Evolutionary conservation across 1,140 invertebrate species (phyloP), one percentile per base, ranked within the genome.

Genomic region (Calliopsis andreniformis): DNA sequence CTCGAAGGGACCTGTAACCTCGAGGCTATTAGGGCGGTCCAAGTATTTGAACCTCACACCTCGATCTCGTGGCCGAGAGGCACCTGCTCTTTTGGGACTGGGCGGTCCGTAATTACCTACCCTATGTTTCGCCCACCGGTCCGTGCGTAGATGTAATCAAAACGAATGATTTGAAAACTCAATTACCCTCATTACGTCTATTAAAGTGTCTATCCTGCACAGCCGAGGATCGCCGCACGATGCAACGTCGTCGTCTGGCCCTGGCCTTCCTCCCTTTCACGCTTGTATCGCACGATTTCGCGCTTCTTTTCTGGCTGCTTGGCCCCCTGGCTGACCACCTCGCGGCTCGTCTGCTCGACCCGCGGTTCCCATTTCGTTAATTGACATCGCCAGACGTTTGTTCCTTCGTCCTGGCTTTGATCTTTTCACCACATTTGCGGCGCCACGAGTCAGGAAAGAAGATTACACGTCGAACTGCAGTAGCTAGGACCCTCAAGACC

Each of bases 1-100:
- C 78, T 73, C 73, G 87, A 89, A 89, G 87, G 87, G 88, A 89
- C 87, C 87, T 83, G 87, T 90, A 90, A 91, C 89, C 89, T 89
- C 86, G 80, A 83, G 88, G 88, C 89, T 89, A 91, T 91, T 90
- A 90, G 89, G 89, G 89, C 89, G 89, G 88, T 89, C 84, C 88
- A 88, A 89, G 87, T 89, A 91, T 91, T 91, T 90, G 88, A 91
- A 90, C 90, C 90, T 91, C 90, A 91, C 90, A 90, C 90, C 87
- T 91, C 87, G 89, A 91, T 90, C 83, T 77, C 77, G 83, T 84
- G 86, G 86, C 87, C 87, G 85, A 90, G 87, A 90, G 87, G 87
- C 90, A 91, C 90, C 90, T 91, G 90, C 89, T 89, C 89, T 89
- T 91, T 91, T 88, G 88, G 89, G 84, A 90, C 87, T 89, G 89